phyloP scores from a whole-genome alignment of 2,113 vertebrate genomes.

The Balaenoptera acutorostrata region DNA sequence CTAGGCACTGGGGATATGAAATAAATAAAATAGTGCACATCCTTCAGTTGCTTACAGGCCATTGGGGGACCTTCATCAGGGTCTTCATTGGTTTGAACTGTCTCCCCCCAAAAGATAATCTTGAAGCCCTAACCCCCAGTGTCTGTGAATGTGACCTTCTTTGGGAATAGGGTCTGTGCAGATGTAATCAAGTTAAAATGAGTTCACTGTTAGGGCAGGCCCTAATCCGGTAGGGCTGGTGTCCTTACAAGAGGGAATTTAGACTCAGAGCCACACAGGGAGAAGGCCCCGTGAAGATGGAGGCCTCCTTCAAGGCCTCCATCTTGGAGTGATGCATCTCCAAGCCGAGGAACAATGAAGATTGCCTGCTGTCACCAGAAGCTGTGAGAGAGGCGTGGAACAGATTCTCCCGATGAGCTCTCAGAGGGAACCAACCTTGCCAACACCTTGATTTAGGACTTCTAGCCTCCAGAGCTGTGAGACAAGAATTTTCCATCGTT shows the following conservation, averaged over 20 bases:
- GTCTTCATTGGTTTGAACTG: neutral
- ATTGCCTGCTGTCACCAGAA: neutral
- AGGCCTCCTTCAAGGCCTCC: neutral
- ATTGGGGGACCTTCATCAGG: neutral
- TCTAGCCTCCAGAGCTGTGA: neutral
- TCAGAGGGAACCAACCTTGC: neutral
- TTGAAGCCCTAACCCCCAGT: neutral
- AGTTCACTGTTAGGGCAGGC: neutral
- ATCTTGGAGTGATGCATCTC: accelerated
- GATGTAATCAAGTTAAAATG: neutral
- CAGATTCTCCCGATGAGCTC: neutral
- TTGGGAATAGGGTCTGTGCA: neutral
- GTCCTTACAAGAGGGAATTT: neutral
- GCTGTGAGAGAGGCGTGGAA: neutral
- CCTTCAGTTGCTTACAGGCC: neutral
- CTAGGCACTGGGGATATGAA: neutral
- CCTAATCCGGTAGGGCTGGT: neutral
- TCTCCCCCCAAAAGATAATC: neutral
- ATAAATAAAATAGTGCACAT: neutral
- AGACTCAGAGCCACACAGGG: neutral
- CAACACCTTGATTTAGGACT: neutral
- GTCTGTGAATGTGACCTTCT: neutral
- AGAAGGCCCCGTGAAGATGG: accelerated
- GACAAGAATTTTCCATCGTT: neutral
- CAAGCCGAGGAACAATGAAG: too few relatives aligned